Base-by-base conservation (phyloP, 2,888 invertebrate genomes). In the Criorhina ranunculi region DNA sequence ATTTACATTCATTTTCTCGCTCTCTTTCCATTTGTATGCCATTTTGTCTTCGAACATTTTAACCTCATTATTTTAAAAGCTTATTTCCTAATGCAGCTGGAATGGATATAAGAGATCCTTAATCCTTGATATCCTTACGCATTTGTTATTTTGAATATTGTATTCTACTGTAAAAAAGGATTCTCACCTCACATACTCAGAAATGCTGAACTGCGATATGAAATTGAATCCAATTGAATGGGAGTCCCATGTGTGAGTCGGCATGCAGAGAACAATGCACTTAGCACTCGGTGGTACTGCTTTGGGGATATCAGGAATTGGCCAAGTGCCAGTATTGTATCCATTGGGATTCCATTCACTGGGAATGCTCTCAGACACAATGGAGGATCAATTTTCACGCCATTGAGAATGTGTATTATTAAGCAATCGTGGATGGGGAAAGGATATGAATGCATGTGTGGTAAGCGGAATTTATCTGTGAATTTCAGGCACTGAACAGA, bases 341-440 rank as follows among this genome's bases (percentile, higher is more conserved):
- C 66, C 82, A 1, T 8, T 29, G 59, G 66, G 55, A 76, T 33
- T 55, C 33, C 31, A 55, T 42, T 60, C 66, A 33, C 40, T 49
- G n/a, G n/a, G n/a, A n/a, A n/a, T n/a, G n/a, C 33, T 53, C 81
- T 44, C 72, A 60, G 66, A 67, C 81, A 59, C 72, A 60, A 66
- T 72, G 31, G 31, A 37, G 77, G 59, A 72, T 72, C 72, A 72
- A 72, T 82, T 82, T 72, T 77, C 77, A 77, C 82, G 60, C 77
- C 49, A 72, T 82, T 82, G 64, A 51, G 77, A 72, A 66, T 77
- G 60, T 77, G 60, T 37, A 77, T 77, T 82, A 66, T 72, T 77
- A 44, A 70, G 60, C 40, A 59, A 7, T 35, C 7, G 33, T 1
- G 24, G 51, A 8, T 17, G 31, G 49, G 5, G 17, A 6, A 8